phyloP scores from a whole-genome alignment of 2,888 invertebrate genomes.

The Pollenia labialis region DNA sequence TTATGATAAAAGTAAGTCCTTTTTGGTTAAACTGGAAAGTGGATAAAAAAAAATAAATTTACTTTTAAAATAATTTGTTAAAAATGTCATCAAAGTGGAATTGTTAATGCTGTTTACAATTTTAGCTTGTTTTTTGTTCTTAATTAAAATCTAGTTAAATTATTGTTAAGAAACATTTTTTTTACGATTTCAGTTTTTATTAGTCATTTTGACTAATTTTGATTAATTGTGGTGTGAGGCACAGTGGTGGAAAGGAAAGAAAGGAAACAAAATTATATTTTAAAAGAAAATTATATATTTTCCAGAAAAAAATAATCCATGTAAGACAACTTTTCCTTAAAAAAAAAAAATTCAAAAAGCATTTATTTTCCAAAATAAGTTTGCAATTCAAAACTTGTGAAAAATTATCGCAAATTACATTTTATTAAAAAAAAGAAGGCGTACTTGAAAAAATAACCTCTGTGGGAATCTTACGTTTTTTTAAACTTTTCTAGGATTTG shows the following conservation, averaged over 20 bases:
- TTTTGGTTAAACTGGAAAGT: constrained; percentile 21
- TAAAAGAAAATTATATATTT: not conserved
- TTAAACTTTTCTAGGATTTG: too few relatives aligned
- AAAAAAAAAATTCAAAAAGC: not conserved
- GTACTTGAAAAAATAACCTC: too few relatives aligned
- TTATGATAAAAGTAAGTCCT: constrained; percentile 44
- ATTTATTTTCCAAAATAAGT: too few relatives aligned
- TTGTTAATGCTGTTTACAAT: not conserved
- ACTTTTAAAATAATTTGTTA: constrained; percentile 44
- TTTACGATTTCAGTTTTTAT: not conserved
- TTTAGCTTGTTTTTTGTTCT: not conserved
- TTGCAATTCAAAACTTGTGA: too few relatives aligned
- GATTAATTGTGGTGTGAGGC: constrained; percentile 34
- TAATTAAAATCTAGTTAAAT: constrained; percentile 13
- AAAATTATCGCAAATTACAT: too few relatives aligned
- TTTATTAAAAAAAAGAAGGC: too few relatives aligned
- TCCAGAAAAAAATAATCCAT: not conserved
- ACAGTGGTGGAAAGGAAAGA: not conserved
- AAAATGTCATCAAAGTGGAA: constrained; percentile 30
- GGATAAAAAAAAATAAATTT: constrained; percentile 9
- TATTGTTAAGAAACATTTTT: not conserved
- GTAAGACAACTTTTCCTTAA: too few relatives aligned
- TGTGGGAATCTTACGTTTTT: too few relatives aligned
- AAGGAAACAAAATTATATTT: too few relatives aligned
- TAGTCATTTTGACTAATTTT: constrained; percentile 55